Evolutionary conservation across 2,888 invertebrate species (phyloP).

Genomic region (Phalera bucephala): DNA sequence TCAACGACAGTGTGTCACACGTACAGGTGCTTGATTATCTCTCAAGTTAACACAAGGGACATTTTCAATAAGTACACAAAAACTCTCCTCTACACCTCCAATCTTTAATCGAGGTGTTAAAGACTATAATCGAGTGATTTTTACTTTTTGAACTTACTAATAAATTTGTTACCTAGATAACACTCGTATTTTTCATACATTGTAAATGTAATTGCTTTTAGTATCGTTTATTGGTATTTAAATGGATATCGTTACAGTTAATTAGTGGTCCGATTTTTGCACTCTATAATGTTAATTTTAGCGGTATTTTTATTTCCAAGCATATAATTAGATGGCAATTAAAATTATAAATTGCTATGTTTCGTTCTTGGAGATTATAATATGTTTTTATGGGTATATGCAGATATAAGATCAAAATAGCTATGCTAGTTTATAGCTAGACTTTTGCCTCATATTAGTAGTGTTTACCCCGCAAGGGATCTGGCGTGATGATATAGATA

Average conservation of each 20-base stretch:
- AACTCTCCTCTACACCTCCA: background rate
- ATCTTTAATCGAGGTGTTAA: background rate
- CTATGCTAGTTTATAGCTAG: no score
- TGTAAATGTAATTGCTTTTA: conserved; percentile 28
- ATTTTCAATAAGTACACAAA: conserved; percentile 11
- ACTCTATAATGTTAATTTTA: conserved; percentile 26
- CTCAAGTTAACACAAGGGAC: conserved; percentile 24
- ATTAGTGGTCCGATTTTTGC: conserved; percentile 33
- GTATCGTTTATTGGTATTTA: conserved; percentile 31
- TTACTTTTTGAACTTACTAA: background rate
- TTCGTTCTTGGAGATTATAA: no score
- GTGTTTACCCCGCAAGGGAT: no score
- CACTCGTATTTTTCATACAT: conserved; percentile 29
- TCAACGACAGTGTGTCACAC: conserved; percentile 15
- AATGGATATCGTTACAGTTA: conserved; percentile 32
- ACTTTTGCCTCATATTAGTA: no score
- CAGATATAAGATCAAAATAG: no score
- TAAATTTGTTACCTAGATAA: conserved; percentile 12
- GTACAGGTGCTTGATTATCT: conserved; percentile 35
- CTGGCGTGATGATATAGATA: no score
- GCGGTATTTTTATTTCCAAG: conserved; percentile 9
- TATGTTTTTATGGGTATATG: no score
- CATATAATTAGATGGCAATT: no score
- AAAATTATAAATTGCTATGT: no score
- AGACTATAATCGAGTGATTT: conserved; percentile 4